A percentile compares a stretch with the other conserved stretches of the same genome.
Evolutionary conservation across 2,113 vertebrate species (phyloP).

Genomic region (Sebastes fasciatus): DNA sequence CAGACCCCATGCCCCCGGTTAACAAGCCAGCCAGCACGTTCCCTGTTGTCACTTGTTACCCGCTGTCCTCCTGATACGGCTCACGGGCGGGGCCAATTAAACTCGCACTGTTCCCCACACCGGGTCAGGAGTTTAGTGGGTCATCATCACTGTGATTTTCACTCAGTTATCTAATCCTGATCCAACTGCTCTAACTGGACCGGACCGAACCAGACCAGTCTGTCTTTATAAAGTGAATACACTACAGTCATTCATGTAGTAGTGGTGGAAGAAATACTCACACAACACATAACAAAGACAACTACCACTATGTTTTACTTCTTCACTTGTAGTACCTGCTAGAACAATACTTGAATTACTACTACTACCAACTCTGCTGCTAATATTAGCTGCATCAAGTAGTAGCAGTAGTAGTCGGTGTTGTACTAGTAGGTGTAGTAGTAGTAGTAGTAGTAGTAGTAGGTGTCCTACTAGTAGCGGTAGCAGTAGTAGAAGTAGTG

Average conservation of each 20-base stretch:
- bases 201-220: conserved; percentile 39
- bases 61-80: conserved; percentile 69
- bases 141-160: conserved; percentile 64
- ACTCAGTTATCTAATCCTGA: conserved; percentile 74
- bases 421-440: not conserved
- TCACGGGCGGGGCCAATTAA: conserved; percentile 79
- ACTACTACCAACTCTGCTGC: not conserved
- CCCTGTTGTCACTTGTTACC: conserved; percentile 77
- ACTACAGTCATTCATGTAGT: not conserved
- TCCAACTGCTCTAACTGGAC: conserved; percentile 33
- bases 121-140: conserved; percentile 87
- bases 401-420: not conserved
- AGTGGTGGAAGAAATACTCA: not conserved
- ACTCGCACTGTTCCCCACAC: conserved; percentile 76
- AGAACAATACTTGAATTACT: not conserved
- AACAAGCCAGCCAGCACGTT: conserved; percentile 80
- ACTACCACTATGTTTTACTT: not conserved
- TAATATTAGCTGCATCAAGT: not conserved
- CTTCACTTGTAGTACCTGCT: not conserved
- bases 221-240: conserved; percentile 1
- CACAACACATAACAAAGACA: not conserved
- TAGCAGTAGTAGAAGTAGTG: no score
- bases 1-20: conserved; percentile 74
- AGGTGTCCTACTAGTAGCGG: no score
- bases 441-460: not conserved